A percentile compares a stretch with the other conserved stretches of the same genome.
Evolutionary conservation across 2,113 vertebrate genomes (phyloP).

Genomic region (Thomomys bottae): DNA sequence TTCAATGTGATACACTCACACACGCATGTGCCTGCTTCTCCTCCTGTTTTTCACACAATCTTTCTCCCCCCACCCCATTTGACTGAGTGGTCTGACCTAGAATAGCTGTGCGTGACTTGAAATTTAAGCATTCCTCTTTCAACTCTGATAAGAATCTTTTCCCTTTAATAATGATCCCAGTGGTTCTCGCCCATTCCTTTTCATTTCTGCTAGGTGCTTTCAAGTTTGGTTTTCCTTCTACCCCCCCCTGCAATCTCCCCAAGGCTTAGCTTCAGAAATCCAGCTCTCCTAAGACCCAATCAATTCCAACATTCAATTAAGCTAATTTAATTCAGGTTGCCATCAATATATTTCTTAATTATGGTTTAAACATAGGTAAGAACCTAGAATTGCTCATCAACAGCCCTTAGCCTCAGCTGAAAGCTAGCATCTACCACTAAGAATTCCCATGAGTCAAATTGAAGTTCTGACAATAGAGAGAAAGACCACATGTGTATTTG

Average conservation of each 20-base stretch:
- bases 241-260: slow-evolving; percentile 46
- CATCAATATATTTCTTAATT: slow-evolving; percentile 82
- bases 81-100: slow-evolving; percentile 66
- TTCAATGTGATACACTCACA: background rate
- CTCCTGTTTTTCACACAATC: slow-evolving; percentile 1
- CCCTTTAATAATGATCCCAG: slow-evolving; percentile 68
- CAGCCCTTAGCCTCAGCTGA: slow-evolving; percentile 59
- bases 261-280: slow-evolving; percentile 67
- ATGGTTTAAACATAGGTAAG: slow-evolving; percentile 78
- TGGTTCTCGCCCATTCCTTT: slow-evolving; percentile 65
- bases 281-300: slow-evolving; percentile 71
- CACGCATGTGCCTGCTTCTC: background rate
- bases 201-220: slow-evolving; percentile 71
- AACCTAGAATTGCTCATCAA: slow-evolving; percentile 73
- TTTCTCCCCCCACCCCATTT: slow-evolving; percentile 16
- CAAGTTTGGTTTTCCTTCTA: slow-evolving; percentile 60
- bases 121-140: slow-evolving; percentile 65
- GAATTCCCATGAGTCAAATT: slow-evolving; percentile 74
- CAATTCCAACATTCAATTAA: slow-evolving; percentile 80
- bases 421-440: slow-evolving; percentile 65
- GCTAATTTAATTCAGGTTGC: slow-evolving; percentile 78
- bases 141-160: slow-evolving; percentile 62
- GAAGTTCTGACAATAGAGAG: slow-evolving; percentile 69
- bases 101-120: slow-evolving; percentile 52
- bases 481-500: slow-evolving; percentile 76